Evolutionary conservation across 2,113 vertebrate species (phyloP).

Genomic region (Passer domesticus): DNA sequence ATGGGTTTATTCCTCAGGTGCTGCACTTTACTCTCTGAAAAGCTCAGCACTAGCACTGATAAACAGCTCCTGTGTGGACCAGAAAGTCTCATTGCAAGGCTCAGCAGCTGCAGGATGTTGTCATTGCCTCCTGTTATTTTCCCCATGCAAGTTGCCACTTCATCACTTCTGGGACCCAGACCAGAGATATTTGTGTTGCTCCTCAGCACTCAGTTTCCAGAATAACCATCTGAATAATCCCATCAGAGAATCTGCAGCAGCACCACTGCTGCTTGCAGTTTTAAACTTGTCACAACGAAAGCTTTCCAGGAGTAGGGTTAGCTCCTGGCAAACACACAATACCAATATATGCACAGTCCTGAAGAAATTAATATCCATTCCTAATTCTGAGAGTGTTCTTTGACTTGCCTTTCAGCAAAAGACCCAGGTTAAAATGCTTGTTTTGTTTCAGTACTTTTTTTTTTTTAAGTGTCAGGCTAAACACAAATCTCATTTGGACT

Average conservation of each 20-base stretch:
- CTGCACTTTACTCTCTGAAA: background rate
- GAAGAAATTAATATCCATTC: background rate
- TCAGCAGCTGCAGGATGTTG: background rate
- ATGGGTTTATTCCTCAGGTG: accelerated
- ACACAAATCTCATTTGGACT: background rate
- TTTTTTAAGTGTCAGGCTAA: background rate
- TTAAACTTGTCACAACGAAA: background rate
- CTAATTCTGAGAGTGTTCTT: background rate
- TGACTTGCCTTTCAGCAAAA: background rate
- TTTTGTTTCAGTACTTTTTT: background rate
- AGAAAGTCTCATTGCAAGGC: background rate
- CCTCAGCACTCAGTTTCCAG: background rate
- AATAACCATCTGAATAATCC: background rate
- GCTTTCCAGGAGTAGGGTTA: background rate
- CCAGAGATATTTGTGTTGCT: background rate
- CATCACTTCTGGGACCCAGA: background rate
- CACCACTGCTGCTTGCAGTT: background rate
- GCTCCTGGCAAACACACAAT: background rate
- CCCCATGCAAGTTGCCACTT: background rate
- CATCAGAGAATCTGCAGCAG: background rate
- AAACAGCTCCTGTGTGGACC: background rate
- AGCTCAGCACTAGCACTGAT: background rate
- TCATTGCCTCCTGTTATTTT: background rate
- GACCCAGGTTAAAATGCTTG: background rate
- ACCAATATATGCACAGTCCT: background rate